Conservation (phyloP, 2,113 vertebrate genomes). For the Macquaria ambigua region DNA sequence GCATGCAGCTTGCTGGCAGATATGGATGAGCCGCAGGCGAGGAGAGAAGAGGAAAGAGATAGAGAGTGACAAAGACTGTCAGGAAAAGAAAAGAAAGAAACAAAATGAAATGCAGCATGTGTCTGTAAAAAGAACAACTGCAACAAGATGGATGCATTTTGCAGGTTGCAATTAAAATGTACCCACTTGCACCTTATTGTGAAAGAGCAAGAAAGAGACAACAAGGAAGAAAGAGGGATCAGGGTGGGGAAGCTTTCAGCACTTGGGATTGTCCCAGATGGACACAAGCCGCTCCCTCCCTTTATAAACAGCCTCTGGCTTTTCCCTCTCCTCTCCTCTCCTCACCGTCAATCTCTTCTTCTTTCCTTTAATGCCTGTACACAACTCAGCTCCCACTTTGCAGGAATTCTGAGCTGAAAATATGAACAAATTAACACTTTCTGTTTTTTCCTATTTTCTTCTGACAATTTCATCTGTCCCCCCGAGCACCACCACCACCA, state of each 20-base stretch:
- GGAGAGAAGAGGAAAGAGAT: background rate
- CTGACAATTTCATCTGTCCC: constrained; percentile 51
- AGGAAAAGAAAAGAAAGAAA: background rate
- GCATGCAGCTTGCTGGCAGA: background rate
- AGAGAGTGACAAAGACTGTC: background rate
- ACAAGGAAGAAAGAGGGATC: constrained; percentile 49
- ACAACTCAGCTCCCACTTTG: constrained; percentile 28
- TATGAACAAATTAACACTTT: constrained; percentile 58
- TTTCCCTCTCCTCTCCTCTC: constrained; percentile 1
- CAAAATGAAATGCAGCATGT: background rate
- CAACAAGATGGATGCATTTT: constrained; percentile 36
- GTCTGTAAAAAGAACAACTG: constrained; percentile 13
- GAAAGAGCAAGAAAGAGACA: constrained; percentile 26
- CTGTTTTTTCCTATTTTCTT: constrained; percentile 8
- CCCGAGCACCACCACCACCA: background rate
- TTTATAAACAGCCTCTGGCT: constrained; percentile 77
- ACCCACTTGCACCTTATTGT: constrained; percentile 39
- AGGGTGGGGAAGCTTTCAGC: constrained; percentile 81
- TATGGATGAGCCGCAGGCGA: constrained; percentile 3
- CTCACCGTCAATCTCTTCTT: background rate
- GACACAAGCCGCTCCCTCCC: constrained; percentile 79
- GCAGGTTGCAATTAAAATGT: constrained; percentile 29
- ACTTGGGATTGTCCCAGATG: constrained; percentile 82
- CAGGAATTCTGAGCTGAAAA: constrained; percentile 30
- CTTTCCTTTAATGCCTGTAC: background rate